Evolutionary conservation across 2,797 vertebrate genomes (phyloP), one percentile per base, ranked within the genome.

Genomic region (Craterocephalus amniculus): DNA sequence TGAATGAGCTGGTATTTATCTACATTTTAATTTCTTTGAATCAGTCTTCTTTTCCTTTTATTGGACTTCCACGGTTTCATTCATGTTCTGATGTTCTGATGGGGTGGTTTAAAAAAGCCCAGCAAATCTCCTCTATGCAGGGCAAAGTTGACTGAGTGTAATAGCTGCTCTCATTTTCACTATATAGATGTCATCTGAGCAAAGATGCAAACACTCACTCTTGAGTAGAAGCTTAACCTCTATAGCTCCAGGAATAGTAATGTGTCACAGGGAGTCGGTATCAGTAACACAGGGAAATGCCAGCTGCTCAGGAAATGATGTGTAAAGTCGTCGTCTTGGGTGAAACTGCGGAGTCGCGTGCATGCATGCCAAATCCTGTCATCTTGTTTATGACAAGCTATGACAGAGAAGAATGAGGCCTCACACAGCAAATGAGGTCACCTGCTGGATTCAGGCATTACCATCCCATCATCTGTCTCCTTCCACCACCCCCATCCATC

Each of bases 191-290:
- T 72, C 73, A 78, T 34, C 85, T 16, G 8, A 43, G 75, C 76
- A 68, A 58, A 83, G 66, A 80, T 68, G 40, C 78, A 74, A 80
- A 56, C 75, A 34, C 22, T 7, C 26, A 52, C 57, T 64, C 35
- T 52, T 35, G 61, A 77, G 62, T 78, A 56, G 76, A 69, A 61
- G 69, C 72, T 68, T 79, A 78, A 82, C 70, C 72, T 78, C 72
- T 58, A 32, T 38, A 77, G 68, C 66, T 66, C 80, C 61, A 67
- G 86, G 80, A 91, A 88, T 85, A 87, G 78, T 77, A 74, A 34
- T 11, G 60, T 79, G 79, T 81, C 83, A 76, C 70, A 63, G 70
- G 43, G 76, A 78, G 76, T 83, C 68, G 6, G 67, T 34, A 51
- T 71, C n/a, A 22, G 66, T 89, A 81, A 77, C 64, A 74, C 74